phyloP scores from a whole-genome alignment of 2,113 vertebrate species.

The Anseranas semipalmata region DNA sequence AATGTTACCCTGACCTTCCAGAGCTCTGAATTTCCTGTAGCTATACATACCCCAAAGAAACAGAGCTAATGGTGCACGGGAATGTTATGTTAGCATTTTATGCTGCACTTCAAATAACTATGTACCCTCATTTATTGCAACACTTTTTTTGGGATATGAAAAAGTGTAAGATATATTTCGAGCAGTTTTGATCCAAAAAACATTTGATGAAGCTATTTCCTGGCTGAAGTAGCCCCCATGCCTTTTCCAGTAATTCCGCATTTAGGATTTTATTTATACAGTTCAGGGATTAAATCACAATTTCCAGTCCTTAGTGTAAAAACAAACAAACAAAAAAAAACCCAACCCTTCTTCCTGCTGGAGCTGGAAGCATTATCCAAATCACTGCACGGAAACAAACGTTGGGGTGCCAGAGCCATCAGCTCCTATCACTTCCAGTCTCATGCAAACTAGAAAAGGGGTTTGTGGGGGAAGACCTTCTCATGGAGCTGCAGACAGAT shows the following conservation, averaged over 20 bases:
- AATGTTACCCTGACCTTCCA: constrained; percentile 68
- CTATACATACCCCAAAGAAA: not conserved
- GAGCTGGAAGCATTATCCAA: not conserved
- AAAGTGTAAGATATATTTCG: not conserved
- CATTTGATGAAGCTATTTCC: constrained; percentile 6
- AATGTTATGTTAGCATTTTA: constrained; percentile 23
- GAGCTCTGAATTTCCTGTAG: constrained; percentile 27
- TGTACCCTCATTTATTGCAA: constrained; percentile 33
- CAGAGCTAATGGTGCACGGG: not conserved
- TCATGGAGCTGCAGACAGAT: not conserved
- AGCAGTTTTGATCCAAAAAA: not conserved
- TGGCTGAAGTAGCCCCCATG: not conserved
- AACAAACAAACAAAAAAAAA: not conserved
- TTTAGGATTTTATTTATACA: constrained; percentile 50
- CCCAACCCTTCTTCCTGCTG: not conserved
- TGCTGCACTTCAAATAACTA: not conserved
- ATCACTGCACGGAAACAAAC: not conserved
- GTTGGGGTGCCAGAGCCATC: not conserved
- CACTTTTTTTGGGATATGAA: not conserved
- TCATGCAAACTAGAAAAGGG: not conserved
- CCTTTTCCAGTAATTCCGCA: constrained; percentile 41
- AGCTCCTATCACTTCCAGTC: not conserved
- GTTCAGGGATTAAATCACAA: constrained; percentile 36
- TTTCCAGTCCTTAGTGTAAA: constrained; percentile 20
- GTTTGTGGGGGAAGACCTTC: not conserved